Evolutionary conservation across 2,888 invertebrate species (phyloP).

Genomic region (Brachynemurus nebulosus): DNA sequence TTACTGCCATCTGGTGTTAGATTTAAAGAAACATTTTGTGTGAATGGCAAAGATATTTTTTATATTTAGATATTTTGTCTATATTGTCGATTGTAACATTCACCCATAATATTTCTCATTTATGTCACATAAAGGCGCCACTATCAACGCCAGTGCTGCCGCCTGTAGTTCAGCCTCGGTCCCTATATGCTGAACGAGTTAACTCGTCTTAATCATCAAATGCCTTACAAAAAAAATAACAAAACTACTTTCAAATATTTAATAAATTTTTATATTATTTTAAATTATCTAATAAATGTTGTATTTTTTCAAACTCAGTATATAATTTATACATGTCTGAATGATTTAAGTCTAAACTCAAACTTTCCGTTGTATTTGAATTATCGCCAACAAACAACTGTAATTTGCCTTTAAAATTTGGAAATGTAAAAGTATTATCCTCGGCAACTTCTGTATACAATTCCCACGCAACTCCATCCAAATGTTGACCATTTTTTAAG

Average conservation of each 20-base stretch:
- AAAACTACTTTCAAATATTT: conserved; percentile 1
- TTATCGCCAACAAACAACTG: neutral
- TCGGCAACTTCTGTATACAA: neutral
- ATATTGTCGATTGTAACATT: too few species aligned
- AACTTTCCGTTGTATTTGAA: neutral
- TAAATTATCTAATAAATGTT: neutral
- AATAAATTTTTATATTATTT: conserved; percentile 6
- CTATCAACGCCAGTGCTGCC: too few species aligned
- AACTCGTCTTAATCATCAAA: too few species aligned
- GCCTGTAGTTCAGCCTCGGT: too few species aligned
- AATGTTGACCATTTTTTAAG: neutral
- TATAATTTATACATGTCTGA: neutral
- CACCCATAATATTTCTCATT: too few species aligned
- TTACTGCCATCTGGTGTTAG: too few species aligned
- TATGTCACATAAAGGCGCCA: too few species aligned
- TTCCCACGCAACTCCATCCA: conserved; percentile 2
- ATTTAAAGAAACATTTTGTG: too few species aligned
- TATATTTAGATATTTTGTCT: too few species aligned
- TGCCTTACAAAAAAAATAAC: too few species aligned
- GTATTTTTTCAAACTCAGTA: neutral
- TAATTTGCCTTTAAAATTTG: neutral
- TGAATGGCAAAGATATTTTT: too few species aligned
- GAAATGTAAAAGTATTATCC: neutral
- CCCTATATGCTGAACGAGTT: too few species aligned
- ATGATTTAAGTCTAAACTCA: neutral